A percentile compares a stretch with the other conserved stretches of the same genome.
Evolutionary conservation across 2,113 vertebrate species (phyloP).

Genomic region (Bos indicus): DNA sequence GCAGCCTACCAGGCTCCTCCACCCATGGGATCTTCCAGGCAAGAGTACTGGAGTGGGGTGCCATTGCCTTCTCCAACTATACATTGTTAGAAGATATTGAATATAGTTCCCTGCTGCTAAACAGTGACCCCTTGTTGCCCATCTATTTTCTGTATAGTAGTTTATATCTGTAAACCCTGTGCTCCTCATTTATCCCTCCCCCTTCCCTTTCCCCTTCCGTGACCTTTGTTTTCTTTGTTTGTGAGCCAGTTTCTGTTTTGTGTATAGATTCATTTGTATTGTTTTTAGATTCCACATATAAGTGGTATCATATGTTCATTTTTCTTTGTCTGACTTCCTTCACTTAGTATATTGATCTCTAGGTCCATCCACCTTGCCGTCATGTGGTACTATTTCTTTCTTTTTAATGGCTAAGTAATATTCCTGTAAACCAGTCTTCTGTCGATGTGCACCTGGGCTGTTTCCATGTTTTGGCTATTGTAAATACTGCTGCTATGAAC

Average conservation of each 20-base stretch:
- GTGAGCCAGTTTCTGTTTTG: background rate
- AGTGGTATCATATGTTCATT: background rate
- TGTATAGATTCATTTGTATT: background rate
- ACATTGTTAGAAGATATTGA: background rate
- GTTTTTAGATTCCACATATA: background rate
- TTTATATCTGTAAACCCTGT: background rate
- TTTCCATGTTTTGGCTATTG: background rate
- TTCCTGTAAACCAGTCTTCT: background rate
- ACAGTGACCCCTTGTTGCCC: background rate
- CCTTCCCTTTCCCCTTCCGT: too few relatives aligned
- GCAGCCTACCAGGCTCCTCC: too few relatives aligned
- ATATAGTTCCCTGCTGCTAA: background rate
- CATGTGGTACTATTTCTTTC: background rate
- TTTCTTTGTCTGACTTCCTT: background rate
- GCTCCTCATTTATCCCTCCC: background rate
- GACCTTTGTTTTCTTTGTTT: background rate
- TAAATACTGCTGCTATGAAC: background rate
- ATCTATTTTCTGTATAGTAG: background rate
- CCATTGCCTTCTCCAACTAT: background rate
- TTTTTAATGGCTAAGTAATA: background rate
- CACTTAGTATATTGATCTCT: background rate
- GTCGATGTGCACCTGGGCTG: background rate
- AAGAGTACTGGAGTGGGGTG: too few relatives aligned
- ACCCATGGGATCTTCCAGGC: too few relatives aligned
- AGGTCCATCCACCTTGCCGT: background rate